Evolutionary conservation across 1,140 invertebrate species (phyloP).

Genomic region (Idris sp.): DNA sequence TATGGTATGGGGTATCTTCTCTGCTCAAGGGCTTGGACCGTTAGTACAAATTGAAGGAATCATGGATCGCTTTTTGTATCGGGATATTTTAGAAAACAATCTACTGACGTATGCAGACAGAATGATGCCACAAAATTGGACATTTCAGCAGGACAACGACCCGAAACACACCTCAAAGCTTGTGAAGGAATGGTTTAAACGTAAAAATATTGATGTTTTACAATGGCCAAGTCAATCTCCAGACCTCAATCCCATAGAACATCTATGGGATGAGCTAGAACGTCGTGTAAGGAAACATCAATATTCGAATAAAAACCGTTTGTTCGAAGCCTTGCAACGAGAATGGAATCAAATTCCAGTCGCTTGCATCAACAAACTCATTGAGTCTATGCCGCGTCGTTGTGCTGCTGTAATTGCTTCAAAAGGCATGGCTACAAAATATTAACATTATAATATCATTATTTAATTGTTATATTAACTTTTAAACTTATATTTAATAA

Average conservation of each 20-base stretch:
- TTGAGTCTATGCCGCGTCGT: conserved; percentile 53
- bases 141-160: conserved; percentile 68
- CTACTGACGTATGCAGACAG: conserved; percentile 34
- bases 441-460: too few relatives aligned
- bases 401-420: conserved; percentile 54
- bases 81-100: conserved; percentile 19
- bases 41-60: conserved; percentile 23
- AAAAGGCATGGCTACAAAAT: conserved; percentile 58
- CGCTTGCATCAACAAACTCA: conserved; percentile 42
- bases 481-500: too few relatives aligned
- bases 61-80: conserved; percentile 12
- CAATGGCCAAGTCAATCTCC: conserved; percentile 67
- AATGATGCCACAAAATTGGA: conserved; percentile 50
- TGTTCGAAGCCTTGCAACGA: conserved; percentile 14
- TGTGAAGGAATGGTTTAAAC: conserved; percentile 58
- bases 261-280: conserved; percentile 68
- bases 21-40: too few relatives aligned
- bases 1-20: too few relatives aligned
- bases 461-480: too few relatives aligned
- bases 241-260: conserved; percentile 70
- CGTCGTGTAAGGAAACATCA: conserved; percentile 23
- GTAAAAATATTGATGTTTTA: conserved; percentile 59
- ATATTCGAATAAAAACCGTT: conserved; percentile 23
- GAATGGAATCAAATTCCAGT: conserved; percentile 55
- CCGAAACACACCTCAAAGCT: conserved; percentile 65